Base-by-base conservation (phyloP, 2,797 vertebrate genomes). In the Falco columbarius region DNA sequence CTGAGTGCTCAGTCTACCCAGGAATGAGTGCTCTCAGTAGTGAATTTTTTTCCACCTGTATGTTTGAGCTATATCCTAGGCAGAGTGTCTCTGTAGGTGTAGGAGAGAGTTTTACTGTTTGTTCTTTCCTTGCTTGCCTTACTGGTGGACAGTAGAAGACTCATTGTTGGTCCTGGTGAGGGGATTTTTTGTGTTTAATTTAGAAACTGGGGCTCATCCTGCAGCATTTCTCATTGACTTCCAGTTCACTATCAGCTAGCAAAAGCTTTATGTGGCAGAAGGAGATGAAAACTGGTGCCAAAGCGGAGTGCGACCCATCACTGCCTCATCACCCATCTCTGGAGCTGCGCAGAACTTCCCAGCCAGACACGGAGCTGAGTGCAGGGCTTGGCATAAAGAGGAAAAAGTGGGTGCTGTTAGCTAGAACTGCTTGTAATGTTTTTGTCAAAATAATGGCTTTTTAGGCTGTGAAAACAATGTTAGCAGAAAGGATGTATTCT, bases 371-470 rank as follows among this genome's bases (percentile, higher is more conserved):
- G 77, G 32, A 82, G 59, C 58, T 72, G 49, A 86, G 67, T 12
- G 1, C 61, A 52, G 61, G 70, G 67, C 52, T 92, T 59, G 34
- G 18, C 63, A 65, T 30, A 36, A 77, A 87, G 71, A 52, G 38
- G 72, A 17, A 62, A 95, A 95, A 75, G 71, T 93, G 81, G 70
- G 80, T 77, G 58, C 81, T 75, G 58, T 89, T 91, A 96, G 75
- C 54, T 81, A 92, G 87, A 94, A 40, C 42, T 83, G 65, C 54
- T 94, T 24, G 54, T 77, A 87, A 87, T 87, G 90, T 92, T 92
- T 96, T 95, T 93, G 79, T 92, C 72, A 93, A 96, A 97, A 95
- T 89, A 93, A 94, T 83, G 72, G 54, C 81, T 92, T 93, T 95
- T 94, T 84, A 96, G 65, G 58, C 68, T 72, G 58, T 91, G 84